Conservation (phyloP, 2,113 vertebrate genomes). For the Azemiops feae region DNA sequence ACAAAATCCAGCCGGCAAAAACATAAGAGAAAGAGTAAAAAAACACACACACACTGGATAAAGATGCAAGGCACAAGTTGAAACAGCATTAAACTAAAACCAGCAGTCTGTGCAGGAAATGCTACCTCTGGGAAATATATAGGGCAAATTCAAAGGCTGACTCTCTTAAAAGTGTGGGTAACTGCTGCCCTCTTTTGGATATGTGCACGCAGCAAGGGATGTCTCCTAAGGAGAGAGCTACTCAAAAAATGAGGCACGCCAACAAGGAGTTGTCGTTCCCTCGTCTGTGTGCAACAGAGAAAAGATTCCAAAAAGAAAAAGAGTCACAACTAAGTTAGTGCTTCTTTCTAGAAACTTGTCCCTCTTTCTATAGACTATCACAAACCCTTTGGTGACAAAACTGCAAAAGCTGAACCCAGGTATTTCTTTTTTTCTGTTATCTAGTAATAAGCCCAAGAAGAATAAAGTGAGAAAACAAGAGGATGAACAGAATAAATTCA, state of each 20-base stretch:
- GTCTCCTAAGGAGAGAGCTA: conserved; percentile 35
- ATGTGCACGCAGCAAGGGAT: conserved; percentile 49
- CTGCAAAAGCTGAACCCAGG: neutral
- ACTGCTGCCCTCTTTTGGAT: conserved; percentile 74
- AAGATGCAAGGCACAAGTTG: neutral
- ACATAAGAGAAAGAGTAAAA: neutral
- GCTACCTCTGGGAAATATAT: neutral
- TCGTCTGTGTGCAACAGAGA: conserved; percentile 20
- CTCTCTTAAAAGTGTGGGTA: conserved; percentile 31
- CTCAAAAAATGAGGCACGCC: conserved; percentile 42
- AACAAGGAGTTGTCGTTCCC: conserved; percentile 41
- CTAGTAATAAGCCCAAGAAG: neutral
- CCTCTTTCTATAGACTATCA: neutral
- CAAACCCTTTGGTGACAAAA: neutral
- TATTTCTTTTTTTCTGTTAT: neutral
- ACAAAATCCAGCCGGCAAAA: neutral
- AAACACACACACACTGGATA: neutral
- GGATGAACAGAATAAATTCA: neutral
- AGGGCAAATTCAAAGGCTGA: conserved; percentile 3
- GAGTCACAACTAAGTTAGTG: neutral
- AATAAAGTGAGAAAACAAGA: neutral
- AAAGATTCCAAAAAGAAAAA: conserved; percentile 30
- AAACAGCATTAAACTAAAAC: conserved; percentile 25
- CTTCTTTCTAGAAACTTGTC: neutral
- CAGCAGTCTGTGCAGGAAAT: conserved; percentile 40